A percentile compares a stretch with the other conserved stretches of the same genome.
These are phyloP conservation scores for Toxotes chatareus DNA, from an alignment of 2,113 vertebrate genomes.

Conservation along the genomic window DNA sequence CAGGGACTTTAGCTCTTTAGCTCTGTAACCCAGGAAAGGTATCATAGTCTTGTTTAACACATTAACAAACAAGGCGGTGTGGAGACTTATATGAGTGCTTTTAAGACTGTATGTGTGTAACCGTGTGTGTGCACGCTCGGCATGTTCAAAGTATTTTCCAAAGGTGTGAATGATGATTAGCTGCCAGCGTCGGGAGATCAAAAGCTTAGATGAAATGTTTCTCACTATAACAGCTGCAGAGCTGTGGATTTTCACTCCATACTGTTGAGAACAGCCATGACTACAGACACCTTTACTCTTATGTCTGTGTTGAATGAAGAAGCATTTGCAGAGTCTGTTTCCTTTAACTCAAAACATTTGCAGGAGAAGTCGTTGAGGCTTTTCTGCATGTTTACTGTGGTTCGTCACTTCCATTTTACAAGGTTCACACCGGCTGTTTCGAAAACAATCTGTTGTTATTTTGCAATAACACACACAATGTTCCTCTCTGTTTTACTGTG, in stretches of 20 bases:
- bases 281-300: not conserved
- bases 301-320: slow-evolving; percentile 13
- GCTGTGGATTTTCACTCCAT: slow-evolving; percentile 51
- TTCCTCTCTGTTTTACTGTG: slow-evolving; percentile 62
- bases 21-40: slow-evolving; percentile 12
- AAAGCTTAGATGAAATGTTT: slow-evolving; percentile 69
- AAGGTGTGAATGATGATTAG: slow-evolving; percentile 62
- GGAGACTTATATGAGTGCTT: slow-evolving; percentile 3
- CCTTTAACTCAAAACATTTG: slow-evolving; percentile 40
- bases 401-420: slow-evolving; percentile 45
- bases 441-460: slow-evolving; percentile 46
- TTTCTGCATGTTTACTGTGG: slow-evolving; percentile 36
- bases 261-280: slow-evolving; percentile 31
- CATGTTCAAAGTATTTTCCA: slow-evolving; percentile 61
- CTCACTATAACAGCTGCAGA: slow-evolving; percentile 66
- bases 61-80: slow-evolving; percentile 31
- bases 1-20: not conserved
- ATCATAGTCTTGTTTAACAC: slow-evolving; percentile 43
- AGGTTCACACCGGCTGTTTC: slow-evolving; percentile 28
- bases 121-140: not conserved
- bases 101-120: slow-evolving; percentile 8
- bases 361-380: not conserved
- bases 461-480: slow-evolving; percentile 65
- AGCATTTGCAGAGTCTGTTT: slow-evolving; percentile 17
- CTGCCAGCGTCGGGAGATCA: slow-evolving; percentile 60